Base-by-base conservation (phyloP, 2,888 invertebrate species). In the Monoplex corrugatus region DNA sequence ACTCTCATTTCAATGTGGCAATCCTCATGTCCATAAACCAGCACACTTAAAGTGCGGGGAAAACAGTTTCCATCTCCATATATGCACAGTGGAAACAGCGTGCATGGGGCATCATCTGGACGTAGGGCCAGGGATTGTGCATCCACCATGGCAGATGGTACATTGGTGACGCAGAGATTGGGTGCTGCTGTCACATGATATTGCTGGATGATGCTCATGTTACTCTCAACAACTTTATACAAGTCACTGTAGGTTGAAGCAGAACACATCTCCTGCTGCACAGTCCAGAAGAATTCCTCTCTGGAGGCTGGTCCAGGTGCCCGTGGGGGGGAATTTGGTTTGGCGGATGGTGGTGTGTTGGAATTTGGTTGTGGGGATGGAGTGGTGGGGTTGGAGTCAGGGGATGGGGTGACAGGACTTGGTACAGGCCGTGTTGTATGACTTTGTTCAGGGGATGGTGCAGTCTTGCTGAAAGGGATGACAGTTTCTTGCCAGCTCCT, bases 41-140 rank as follows among this genome's bases (percentile, higher is more conserved):
- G 16, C 44, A 84, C 44, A 50, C 84, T 84, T 44, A 84, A n/a
- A 16, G 84, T 44, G 50, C 50, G 84, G 35, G 84, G 84, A 35
- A 84, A n/a, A 45, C 84, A 84, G 45, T 84, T 84, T 10, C 84
- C 84, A 45, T 84, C 84, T 19, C 44, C 84, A 6, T 43, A 5
- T 10, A 84, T 45, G 10, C 3, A 45, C 28, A 84, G n/a, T n/a
- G 84, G 84, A 50, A 44, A 84, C 3, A 44, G 84, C 10, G 50
- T 19, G 19, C 19, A 8, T 50, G 50, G 50, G 50, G 19, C 50
- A 19, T 50, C 50, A 50, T 19, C 19, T 8, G 50, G 50, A 50
- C 8, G 50, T 19, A 50, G 19, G 19, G 8, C 50, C 8, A 50
- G 8, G 50, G 50, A 50, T 68, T 28, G 5, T 8, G 13, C 28